A percentile compares a stretch with the other conserved stretches of the same genome.
Conservation (phyloP, 2,888 invertebrate species). For the Rotaria socialis region DNA sequence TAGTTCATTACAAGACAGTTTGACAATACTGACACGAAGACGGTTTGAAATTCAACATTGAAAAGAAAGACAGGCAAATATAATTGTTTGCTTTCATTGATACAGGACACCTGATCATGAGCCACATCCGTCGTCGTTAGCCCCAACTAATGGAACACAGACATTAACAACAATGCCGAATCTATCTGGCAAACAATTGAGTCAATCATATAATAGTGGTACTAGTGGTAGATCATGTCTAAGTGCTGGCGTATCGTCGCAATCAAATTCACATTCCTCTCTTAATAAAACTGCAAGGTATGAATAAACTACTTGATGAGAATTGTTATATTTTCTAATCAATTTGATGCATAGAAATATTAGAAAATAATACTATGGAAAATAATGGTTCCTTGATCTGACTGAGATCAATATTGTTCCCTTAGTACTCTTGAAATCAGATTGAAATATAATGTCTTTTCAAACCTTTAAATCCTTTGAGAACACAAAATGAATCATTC, state of each 20-base stretch:
- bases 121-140: background rate
- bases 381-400: too few species aligned
- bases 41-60: background rate
- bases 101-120: background rate
- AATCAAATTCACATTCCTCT: background rate
- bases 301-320: background rate
- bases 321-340: too few species aligned
- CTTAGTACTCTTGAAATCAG: too few species aligned
- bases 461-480: too few species aligned
- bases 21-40: background rate
- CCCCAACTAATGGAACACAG: background rate
- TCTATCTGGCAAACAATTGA: constrained; percentile 4
- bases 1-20: constrained; percentile 1
- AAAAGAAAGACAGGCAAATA: background rate
- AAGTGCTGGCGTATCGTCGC: background rate
- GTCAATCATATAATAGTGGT: constrained; percentile 1
- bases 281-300: constrained; percentile 9
- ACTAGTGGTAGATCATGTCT: background rate
- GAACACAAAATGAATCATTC: too few species aligned
- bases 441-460: too few species aligned
- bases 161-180: background rate
- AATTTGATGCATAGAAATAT: too few species aligned
- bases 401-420: too few species aligned
- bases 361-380: too few species aligned
- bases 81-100: background rate